Evolutionary conservation across 2,888 invertebrate species (phyloP).

Genomic region (Endotricha flammealis): DNA sequence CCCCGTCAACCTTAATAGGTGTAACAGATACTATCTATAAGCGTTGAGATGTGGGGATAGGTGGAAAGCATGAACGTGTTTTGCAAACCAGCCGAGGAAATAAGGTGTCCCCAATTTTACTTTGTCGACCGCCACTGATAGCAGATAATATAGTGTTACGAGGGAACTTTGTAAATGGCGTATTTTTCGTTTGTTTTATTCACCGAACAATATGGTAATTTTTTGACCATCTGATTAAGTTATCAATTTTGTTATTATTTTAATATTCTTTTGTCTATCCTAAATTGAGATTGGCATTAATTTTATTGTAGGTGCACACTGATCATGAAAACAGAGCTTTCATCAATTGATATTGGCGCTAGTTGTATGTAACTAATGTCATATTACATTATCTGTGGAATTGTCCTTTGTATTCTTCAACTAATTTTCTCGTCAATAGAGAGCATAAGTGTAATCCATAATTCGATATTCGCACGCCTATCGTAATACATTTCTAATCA

Average conservation of each 20-base stretch:
- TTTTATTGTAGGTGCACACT: no score
- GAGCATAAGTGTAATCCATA: conserved; percentile 13
- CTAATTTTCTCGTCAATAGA: no score
- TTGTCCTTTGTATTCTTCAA: no score
- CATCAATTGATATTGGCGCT: no score
- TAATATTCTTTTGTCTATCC: no score
- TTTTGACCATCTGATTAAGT: conserved; percentile 8
- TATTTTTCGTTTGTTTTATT: conserved; percentile 46
- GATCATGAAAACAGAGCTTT: no score
- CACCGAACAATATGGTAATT: conserved; percentile 26
- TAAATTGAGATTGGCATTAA: no score
- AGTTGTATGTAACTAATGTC: no score
- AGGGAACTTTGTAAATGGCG: conserved; percentile 51
- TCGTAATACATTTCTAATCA: conserved; percentile 62
- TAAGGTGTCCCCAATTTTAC: conserved; percentile 74
- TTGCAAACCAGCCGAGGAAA: conserved; percentile 74
- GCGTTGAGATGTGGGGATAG: conserved; percentile 77
- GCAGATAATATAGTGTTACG: conserved; percentile 65
- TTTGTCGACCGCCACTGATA: conserved; percentile 69
- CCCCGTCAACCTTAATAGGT: conserved; percentile 44
- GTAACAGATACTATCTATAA: conserved; percentile 75
- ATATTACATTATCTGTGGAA: no score
- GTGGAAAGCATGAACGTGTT: conserved; percentile 76
- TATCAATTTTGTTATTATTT: conserved; percentile 4
- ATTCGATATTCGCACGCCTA: conserved; percentile 47